Evolutionary conservation across 35 echinoderm and acorn worm species (phyloP).

Genomic region (Diadema setosum): DNA sequence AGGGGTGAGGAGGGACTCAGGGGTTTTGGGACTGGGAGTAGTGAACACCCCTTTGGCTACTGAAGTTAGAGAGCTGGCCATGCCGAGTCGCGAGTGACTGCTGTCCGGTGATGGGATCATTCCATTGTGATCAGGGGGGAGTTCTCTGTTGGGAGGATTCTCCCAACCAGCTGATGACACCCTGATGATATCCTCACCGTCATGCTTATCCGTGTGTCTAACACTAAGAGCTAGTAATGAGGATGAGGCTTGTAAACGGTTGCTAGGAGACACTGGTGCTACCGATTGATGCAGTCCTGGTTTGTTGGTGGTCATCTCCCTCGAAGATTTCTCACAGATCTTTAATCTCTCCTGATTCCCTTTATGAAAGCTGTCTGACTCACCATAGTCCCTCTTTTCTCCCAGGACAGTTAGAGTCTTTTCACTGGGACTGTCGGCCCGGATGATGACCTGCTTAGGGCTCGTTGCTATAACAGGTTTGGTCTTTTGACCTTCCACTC

Average conservation of each 20-base stretch:
- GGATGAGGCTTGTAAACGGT: neutral
- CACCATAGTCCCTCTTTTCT: neutral
- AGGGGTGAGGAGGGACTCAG: slow-evolving; percentile 53
- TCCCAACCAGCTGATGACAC: slow-evolving; percentile 50
- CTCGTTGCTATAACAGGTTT: neutral
- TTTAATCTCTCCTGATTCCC: neutral
- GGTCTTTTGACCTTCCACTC: neutral
- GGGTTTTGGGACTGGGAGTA: slow-evolving; percentile 41
- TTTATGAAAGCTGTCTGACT: neutral
- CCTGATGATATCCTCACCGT: neutral
- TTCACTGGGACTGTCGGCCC: neutral
- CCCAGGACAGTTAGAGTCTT: slow-evolving; percentile 12
- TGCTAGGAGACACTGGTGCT: neutral
- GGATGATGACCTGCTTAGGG: neutral
- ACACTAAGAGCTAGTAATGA: neutral
- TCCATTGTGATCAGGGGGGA: slow-evolving; percentile 21
- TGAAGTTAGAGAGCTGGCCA: neutral
- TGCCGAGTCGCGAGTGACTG: neutral
- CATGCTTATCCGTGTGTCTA: neutral
- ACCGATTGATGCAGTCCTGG: neutral
- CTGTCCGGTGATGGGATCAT: neutral
- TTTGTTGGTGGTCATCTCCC: neutral
- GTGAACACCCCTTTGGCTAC: slow-evolving; percentile 39
- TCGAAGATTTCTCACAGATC: neutral
- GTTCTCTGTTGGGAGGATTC: slow-evolving; percentile 70